These are phyloP conservation scores for Ornithoptera priamus DNA, from an alignment of 2,888 invertebrate species.

Conservation along the genomic window DNA sequence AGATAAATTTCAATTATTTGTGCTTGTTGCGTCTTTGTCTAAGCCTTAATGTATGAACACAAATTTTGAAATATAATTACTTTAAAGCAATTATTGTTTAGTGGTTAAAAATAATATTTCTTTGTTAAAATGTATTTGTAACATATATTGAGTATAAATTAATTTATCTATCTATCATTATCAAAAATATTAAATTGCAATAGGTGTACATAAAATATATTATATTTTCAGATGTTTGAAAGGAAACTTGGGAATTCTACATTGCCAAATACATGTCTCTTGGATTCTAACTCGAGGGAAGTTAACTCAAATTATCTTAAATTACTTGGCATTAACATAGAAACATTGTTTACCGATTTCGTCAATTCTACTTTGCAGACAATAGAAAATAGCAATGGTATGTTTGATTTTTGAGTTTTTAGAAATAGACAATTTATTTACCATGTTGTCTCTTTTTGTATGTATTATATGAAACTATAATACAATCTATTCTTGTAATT, in stretches of 20 bases:
- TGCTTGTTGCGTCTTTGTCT: no score
- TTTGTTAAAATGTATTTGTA: no score
- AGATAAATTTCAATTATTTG: no score
- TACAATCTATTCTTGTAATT: no score
- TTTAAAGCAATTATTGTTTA: no score
- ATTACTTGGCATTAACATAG: constrained; percentile 46
- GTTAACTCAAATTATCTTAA: constrained; percentile 49
- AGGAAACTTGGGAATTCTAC: constrained; percentile 32
- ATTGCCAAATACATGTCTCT: constrained; percentile 37
- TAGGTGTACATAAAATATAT: constrained; percentile 2
- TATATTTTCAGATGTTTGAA: constrained; percentile 36
- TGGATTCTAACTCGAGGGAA: constrained; percentile 51
- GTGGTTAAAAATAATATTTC: no score
- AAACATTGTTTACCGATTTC: constrained; percentile 41
- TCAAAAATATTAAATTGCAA: neutral
- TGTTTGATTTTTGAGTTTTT: neutral
- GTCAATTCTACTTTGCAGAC: constrained; percentile 40
- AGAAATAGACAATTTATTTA: neutral
- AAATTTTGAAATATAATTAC: no score
- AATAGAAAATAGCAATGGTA: constrained; percentile 33
- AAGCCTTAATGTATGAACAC: no score
- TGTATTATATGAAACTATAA: no score
- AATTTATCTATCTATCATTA: no score
- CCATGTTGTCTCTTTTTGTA: no score
- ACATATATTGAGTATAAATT: no score